phyloP scores from a whole-genome alignment of 2,888 invertebrate species.

The Phengaris alcon region DNA sequence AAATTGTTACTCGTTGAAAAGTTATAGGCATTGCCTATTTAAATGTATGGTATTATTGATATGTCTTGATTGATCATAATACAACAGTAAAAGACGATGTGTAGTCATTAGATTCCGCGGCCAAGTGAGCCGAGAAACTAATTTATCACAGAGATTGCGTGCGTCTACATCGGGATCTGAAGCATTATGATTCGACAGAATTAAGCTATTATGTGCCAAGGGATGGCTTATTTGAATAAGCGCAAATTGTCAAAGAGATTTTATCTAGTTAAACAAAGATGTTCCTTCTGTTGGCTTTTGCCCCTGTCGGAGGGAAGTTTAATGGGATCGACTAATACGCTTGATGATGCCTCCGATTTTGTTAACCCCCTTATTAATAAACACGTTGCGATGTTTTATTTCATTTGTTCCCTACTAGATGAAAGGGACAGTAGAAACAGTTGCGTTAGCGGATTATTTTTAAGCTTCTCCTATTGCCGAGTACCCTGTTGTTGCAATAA shows the following conservation, averaged over 20 bases:
- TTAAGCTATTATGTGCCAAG: conserved; percentile 69
- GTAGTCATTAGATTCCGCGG: conserved; percentile 29
- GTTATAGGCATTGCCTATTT: background rate
- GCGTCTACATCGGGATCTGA: conserved; percentile 33
- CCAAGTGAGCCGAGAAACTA: conserved; percentile 39
- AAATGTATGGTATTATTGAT: background rate
- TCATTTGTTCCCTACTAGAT: conserved; percentile 35
- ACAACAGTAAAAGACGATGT: conserved; percentile 21
- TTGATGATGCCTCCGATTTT: conserved; percentile 70
- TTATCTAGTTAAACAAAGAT: conserved; percentile 77
- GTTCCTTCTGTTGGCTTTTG: conserved; percentile 73
- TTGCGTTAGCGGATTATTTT: conserved; percentile 54
- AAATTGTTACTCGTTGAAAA: background rate
- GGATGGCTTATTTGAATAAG: conserved; percentile 76
- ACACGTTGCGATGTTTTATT: conserved; percentile 53
- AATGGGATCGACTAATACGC: conserved; percentile 75
- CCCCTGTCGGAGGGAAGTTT: conserved; percentile 64
- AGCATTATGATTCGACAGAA: conserved; percentile 56
- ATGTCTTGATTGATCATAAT: conserved; percentile 19
- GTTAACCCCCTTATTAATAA: conserved; percentile 69
- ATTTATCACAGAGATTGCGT: conserved; percentile 38
- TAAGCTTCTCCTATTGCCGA: conserved; percentile 57
- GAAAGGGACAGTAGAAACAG: conserved; percentile 40
- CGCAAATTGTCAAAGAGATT: conserved; percentile 79
- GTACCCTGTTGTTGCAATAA: conserved; percentile 36